Conservation (phyloP, 1,140 invertebrate species). For the Scylla paramamosain region DNA sequence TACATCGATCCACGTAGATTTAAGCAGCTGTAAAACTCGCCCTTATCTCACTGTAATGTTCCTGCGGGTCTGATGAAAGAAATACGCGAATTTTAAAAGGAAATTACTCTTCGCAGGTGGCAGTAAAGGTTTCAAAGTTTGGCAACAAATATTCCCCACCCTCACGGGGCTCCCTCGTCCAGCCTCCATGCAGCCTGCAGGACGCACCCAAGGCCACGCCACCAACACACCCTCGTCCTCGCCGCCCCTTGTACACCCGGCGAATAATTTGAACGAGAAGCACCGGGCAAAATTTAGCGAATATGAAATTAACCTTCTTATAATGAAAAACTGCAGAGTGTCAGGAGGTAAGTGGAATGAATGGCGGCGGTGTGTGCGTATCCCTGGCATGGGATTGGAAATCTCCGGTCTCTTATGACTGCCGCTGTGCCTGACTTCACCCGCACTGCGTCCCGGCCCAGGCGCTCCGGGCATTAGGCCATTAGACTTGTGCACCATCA, state of each 20-base stretch:
- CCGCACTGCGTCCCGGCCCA: neutral
- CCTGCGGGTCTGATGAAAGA: neutral
- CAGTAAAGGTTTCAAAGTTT: conserved; percentile 2
- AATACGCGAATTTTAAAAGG: neutral
- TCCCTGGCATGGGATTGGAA: no score
- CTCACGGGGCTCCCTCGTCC: neutral
- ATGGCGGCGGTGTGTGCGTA: neutral
- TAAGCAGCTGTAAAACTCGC: no score
- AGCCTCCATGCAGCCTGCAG: neutral
- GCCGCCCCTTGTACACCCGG: neutral
- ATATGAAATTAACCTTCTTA: neutral
- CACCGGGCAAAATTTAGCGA: neutral
- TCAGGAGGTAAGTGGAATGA: neutral
- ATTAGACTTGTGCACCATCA: no score
- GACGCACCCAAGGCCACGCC: neutral
- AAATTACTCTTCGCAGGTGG: neutral
- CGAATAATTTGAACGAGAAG: neutral
- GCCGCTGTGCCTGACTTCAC: neutral
- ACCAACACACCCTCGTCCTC: neutral
- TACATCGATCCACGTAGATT: no score
- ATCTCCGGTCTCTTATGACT: neutral
- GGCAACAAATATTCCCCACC: conserved; percentile 21
- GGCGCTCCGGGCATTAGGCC: neutral
- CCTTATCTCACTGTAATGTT: neutral
- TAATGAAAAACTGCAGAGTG: neutral